phyloP scores from a whole-genome alignment of 2,797 vertebrate genomes.

The Acomys russatus region DNA sequence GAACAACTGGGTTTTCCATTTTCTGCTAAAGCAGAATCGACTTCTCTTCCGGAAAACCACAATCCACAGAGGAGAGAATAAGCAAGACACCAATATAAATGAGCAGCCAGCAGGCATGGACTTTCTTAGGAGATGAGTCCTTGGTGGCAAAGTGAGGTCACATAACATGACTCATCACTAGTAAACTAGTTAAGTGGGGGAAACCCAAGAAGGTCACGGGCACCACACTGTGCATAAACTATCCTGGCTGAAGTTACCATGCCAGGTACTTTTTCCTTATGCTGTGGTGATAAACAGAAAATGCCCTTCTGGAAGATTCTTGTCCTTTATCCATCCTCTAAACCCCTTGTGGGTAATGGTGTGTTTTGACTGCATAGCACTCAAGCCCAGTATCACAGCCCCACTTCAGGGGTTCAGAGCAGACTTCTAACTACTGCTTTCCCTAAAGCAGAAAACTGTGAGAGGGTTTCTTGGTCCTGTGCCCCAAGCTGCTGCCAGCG shows the following conservation, averaged over 20 bases:
- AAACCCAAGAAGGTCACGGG: not conserved
- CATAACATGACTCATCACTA: constrained; percentile 85
- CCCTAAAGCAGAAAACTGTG: rapidly evolving
- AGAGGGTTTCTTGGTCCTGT: not conserved
- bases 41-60: constrained; percentile 84
- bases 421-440: rapidly evolving
- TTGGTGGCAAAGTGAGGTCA: constrained; percentile 71
- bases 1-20: constrained; percentile 84
- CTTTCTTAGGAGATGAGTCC: constrained; percentile 41
- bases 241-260: not conserved
- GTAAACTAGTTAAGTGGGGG: not conserved
- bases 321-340: not conserved
- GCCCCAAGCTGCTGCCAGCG: rapidly evolving
- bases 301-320: not conserved
- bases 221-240: not conserved
- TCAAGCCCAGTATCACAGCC: not conserved
- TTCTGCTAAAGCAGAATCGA: constrained; percentile 80
- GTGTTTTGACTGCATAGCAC: rapidly evolving
- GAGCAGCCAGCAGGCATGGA: constrained; percentile 76
- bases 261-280: not conserved
- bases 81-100: constrained; percentile 75
- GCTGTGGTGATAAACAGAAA: not conserved
- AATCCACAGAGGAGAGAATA: constrained; percentile 82
- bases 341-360: not conserved
- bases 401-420: too few relatives aligned